Conservation (phyloP, 2,797 vertebrate genomes). For the Hypotaenidia philippensis region DNA sequence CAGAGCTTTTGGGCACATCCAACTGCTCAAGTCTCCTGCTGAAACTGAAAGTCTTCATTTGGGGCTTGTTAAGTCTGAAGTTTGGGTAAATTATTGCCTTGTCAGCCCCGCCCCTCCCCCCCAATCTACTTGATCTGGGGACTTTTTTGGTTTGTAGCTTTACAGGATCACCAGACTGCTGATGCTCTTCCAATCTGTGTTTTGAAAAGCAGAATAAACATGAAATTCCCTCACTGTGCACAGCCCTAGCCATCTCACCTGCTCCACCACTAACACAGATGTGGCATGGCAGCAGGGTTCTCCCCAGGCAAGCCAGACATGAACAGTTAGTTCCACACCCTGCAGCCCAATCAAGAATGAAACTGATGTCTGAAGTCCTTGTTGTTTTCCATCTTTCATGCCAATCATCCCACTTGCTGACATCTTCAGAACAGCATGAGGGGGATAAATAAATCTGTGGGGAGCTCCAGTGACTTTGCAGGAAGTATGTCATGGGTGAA, state of each 20-base stretch:
- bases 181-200: background rate
- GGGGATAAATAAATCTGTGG: background rate
- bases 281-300: background rate
- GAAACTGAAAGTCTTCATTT: background rate
- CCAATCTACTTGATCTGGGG: background rate
- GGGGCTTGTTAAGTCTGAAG: background rate
- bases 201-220: slow-evolving; percentile 7
- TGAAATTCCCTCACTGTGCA: background rate
- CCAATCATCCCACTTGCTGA: background rate
- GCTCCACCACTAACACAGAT: background rate
- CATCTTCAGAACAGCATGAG: background rate
- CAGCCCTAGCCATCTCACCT: background rate
- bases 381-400: background rate
- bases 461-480: background rate
- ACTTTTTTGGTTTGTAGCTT: background rate
- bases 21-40: background rate
- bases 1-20: background rate
- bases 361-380: background rate
- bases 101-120: background rate
- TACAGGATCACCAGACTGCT: background rate
- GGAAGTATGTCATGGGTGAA: background rate
- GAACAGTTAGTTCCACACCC: background rate
- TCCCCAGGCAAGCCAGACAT: background rate
- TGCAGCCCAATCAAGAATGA: background rate
- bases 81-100: background rate